Conservation (phyloP, 2,113 vertebrate genomes). For the Diadophis punctatus region DNA sequence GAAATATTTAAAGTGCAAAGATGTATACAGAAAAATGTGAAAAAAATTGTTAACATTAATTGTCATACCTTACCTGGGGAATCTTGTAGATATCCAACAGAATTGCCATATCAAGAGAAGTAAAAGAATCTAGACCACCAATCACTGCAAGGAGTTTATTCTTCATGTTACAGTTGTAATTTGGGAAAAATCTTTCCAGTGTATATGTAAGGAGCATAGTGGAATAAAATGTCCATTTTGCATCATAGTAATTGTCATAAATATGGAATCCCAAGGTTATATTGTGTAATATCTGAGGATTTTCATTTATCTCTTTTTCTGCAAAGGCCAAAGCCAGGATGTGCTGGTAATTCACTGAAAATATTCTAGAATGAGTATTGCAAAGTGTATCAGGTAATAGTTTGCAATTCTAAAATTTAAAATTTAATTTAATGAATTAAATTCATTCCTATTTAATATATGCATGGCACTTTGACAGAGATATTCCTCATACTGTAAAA, state of each 20-base stretch:
- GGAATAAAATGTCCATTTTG: background rate
- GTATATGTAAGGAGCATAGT: background rate
- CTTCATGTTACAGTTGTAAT: background rate
- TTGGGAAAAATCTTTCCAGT: background rate
- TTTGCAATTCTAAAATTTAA: background rate
- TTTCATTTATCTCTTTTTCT: background rate
- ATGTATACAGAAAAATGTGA: background rate
- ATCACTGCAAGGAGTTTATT: background rate
- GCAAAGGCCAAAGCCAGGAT: background rate
- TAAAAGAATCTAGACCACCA: background rate
- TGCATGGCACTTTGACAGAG: no score
- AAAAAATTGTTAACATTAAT: no score
- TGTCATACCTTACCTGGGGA: background rate
- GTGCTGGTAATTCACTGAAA: background rate
- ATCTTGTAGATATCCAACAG: background rate
- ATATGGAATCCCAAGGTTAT: background rate
- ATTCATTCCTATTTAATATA: no score
- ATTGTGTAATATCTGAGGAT: background rate
- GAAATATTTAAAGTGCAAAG: background rate
- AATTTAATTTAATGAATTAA: no score
- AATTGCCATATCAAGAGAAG: background rate
- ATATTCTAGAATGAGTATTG: background rate
- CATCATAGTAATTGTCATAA: background rate
- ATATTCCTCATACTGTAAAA: background rate
- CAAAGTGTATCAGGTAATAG: background rate